Conservation (phyloP, 2,888 invertebrate genomes). For the Erebia aethiops region DNA sequence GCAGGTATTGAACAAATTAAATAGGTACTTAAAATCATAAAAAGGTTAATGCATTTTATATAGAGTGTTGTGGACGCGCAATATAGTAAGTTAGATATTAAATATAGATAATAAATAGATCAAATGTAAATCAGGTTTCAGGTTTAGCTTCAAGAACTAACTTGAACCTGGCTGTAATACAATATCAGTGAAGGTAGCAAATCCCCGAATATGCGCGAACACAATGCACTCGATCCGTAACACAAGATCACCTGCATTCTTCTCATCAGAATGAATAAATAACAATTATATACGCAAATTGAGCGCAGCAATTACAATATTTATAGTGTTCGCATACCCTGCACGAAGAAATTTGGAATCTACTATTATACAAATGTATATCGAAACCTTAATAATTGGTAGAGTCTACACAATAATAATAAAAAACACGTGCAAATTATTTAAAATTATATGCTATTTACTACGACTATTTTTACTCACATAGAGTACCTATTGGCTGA, state of each 20-base stretch:
- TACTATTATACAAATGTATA: slow-evolving; percentile 62
- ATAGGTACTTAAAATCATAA: not conserved
- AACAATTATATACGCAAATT: slow-evolving; percentile 49
- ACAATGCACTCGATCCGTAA: not conserved
- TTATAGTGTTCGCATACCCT: slow-evolving; percentile 61
- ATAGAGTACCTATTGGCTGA: slow-evolving; percentile 6
- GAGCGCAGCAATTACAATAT: slow-evolving; percentile 38
- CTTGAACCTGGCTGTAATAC: not conserved
- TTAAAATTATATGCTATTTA: slow-evolving; percentile 42
- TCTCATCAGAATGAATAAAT: slow-evolving; percentile 38
- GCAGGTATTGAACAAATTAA: not conserved
- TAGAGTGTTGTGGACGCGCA: not conserved
- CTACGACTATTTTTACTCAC: slow-evolving; percentile 34
- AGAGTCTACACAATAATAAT: slow-evolving; percentile 47
- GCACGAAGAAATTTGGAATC: slow-evolving; percentile 77
- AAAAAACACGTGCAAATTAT: slow-evolving; percentile 40
- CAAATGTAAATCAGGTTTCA: not conserved
- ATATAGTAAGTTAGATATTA: not conserved
- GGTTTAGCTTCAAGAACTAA: not conserved
- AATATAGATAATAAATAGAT: too few relatives aligned
- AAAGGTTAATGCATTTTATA: not conserved
- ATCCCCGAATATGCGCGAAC: not conserved
- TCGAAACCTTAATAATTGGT: slow-evolving; percentile 53
- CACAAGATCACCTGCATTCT: slow-evolving; percentile 6
- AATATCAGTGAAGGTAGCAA: not conserved